Evolutionary conservation across 2,113 vertebrate species (phyloP).

Genomic region (Onychostoma macrolepis): DNA sequence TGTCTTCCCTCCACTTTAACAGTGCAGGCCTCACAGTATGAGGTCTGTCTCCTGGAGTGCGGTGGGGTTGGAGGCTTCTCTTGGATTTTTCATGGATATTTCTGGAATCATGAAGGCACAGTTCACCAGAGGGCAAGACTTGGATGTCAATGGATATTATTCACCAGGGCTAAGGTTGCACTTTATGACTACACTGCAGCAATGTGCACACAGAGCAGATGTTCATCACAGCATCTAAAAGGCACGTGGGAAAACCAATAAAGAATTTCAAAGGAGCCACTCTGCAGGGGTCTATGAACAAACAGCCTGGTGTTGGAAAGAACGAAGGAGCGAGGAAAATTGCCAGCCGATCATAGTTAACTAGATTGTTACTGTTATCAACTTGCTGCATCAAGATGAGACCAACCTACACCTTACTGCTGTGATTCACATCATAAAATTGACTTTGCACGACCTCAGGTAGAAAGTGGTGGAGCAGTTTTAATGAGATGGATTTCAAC

Average conservation of each 20-base stretch:
- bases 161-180: constrained; percentile 41
- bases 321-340: constrained; percentile 4
- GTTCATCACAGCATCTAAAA: constrained; percentile 41
- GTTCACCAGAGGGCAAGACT: constrained; percentile 37
- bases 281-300: constrained; percentile 48
- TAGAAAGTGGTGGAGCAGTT: background rate
- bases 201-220: constrained; percentile 49
- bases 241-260: constrained; percentile 36
- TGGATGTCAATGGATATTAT: constrained; percentile 38
- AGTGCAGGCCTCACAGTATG: constrained; percentile 35
- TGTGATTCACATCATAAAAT: constrained; percentile 15
- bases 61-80: background rate
- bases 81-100: constrained; percentile 46
- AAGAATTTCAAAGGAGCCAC: constrained; percentile 48
- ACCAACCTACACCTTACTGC: constrained; percentile 38
- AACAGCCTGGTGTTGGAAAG: constrained; percentile 33
- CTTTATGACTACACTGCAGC: constrained; percentile 45
- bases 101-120: constrained; percentile 15
- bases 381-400: constrained; percentile 32
- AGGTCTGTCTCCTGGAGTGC: constrained; percentile 21
- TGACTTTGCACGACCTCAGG: constrained; percentile 11
- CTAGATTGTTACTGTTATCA: constrained; percentile 19
- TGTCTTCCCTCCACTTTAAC: constrained; percentile 3
- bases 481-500: constrained; percentile 7
- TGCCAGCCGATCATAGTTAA: constrained; percentile 39